Base-by-base conservation (phyloP, 2,888 invertebrate species). In the Liodrosophila aerea region DNA sequence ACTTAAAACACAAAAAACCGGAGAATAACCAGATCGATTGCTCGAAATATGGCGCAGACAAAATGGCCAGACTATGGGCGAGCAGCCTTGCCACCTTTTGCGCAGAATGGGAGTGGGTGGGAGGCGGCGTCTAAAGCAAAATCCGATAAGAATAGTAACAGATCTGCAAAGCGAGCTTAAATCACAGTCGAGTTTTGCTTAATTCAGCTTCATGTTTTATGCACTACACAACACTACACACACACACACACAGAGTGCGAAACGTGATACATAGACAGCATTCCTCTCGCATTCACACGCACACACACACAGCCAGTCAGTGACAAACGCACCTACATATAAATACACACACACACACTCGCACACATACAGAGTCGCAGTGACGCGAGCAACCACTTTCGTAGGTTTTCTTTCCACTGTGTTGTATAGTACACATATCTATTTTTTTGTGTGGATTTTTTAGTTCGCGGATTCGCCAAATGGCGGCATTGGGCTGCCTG, bases 331-430 rank as follows among this genome's bases (percentile, higher is more conserved):
- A 66, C 49, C 65, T 66, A 66, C 57, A 65, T 43, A 52, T 9
- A 58, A 31, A 36, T 9, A 51, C 27, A 41, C 51, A 46, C 41
- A 46, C 47, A 31, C 33, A 45, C 22, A 49, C 34, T 57, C 40
- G 52, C 41, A 43, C 33, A 47, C 16, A 58, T 22, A 69, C 39
- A 56, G 40, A 52, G 50, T 47, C 62, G 53, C 67, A 82, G 73
- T 76, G 83, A 64, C 82, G 76, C 72, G 66, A 78, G 85, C 78
- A 78, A 78, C 78, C 78, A 78, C 78, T 78, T 77, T 78, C 80
- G 60, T 85, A 82, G 72, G 69, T 78, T 78, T 78, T 73, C 78
- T 73, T 78, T 80, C 54, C 40, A 62, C 5, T 22, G 56, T 71
- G 49, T 53, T 61, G 58, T 73, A 52, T 73, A 54, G 52, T 61